Evolutionary conservation across 2,888 invertebrate species (phyloP).

Genomic region (Bibio marci): DNA sequence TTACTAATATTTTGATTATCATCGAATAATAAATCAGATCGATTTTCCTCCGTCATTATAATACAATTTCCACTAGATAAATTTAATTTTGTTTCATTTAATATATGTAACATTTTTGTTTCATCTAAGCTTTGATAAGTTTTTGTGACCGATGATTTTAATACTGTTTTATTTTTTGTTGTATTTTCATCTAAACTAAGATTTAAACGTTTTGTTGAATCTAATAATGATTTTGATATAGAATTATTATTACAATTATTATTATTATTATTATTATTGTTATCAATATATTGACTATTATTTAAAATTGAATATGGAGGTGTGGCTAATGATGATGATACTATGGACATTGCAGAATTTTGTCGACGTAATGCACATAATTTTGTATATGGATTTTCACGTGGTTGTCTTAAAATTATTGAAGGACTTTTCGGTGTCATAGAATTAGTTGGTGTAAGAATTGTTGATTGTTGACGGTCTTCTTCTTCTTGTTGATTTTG

Average conservation of each 20-base stretch:
- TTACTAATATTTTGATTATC: no score
- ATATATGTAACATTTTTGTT: conserved; percentile 27
- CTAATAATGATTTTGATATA: conserved; percentile 18
- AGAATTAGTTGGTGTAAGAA: conserved; percentile 22
- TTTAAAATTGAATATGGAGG: conserved; percentile 15
- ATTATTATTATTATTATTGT: neutral
- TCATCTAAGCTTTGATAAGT: conserved; percentile 55
- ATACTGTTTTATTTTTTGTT: conserved; percentile 16
- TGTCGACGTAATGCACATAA: conserved; percentile 74
- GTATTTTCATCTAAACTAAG: conserved; percentile 59
- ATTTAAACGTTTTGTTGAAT: conserved; percentile 45
- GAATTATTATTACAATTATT: conserved; percentile 10
- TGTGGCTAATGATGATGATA: conserved; percentile 30
- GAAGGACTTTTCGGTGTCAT: conserved; percentile 55
- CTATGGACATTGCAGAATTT: conserved; percentile 63
- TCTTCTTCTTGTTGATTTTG: conserved; percentile 15
- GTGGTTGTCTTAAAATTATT: conserved; percentile 39
- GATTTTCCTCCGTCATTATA: no score
- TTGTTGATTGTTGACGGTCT: neutral
- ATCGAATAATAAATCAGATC: no score
- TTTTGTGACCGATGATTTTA: conserved; percentile 29
- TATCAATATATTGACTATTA: conserved; percentile 17
- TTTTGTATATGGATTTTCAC: conserved; percentile 78
- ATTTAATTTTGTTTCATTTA: no score
- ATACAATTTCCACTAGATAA: no score